These are phyloP conservation scores for Sclerurus mexicanus DNA, from an alignment of 2,113 vertebrate genomes.

Conservation along the genomic window DNA sequence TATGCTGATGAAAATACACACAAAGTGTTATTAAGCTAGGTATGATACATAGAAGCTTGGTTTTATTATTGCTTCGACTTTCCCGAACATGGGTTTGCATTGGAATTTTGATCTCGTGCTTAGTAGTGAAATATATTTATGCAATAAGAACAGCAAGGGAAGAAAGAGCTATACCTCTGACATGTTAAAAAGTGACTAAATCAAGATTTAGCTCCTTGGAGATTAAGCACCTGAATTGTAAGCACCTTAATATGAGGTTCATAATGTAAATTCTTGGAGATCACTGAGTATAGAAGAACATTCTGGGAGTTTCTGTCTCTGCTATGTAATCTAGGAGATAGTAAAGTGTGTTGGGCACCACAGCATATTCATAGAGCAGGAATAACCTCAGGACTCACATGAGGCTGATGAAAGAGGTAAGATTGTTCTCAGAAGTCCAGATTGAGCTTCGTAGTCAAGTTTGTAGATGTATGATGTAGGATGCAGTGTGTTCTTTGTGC, in stretches of 20 bases:
- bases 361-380: not conserved
- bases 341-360: not conserved
- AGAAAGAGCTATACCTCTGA: not conserved
- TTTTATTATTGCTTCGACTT: not conserved
- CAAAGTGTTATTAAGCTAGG: not conserved
- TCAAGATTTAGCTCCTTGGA: not conserved
- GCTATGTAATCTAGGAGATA: not conserved
- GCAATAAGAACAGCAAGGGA: not conserved
- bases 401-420: not conserved
- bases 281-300: not conserved
- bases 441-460: not conserved
- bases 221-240: not conserved
- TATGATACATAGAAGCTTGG: not conserved
- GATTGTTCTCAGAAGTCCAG: not conserved
- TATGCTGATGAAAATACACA: not conserved
- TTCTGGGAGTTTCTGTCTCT: conserved; percentile 2
- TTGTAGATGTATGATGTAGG: not conserved
- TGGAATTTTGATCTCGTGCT: not conserved
- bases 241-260: not conserved
- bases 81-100: not conserved
- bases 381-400: not conserved
- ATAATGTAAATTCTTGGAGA: not conserved
- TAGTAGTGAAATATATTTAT: not conserved
- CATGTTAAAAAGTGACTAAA: not conserved
- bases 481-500: not conserved